phyloP scores from a whole-genome alignment of 2,797 vertebrate species.

The Menidia menidia region DNA sequence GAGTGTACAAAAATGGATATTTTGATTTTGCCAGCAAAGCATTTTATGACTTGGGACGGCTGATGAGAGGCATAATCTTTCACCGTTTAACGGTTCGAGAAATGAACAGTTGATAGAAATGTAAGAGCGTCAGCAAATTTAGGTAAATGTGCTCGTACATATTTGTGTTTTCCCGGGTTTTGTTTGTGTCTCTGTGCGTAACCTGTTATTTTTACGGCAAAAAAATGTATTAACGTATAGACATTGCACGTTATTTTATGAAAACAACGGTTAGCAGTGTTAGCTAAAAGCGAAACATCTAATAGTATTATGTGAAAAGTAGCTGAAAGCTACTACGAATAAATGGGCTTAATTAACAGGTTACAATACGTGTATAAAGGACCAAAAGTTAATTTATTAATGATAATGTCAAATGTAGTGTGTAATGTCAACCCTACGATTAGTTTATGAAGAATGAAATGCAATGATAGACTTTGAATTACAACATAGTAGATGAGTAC shows the following conservation, averaged over 20 bases:
- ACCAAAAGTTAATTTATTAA: no score
- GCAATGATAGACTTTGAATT: background rate
- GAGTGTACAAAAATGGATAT: constrained; percentile 46
- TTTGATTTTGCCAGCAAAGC: constrained; percentile 56
- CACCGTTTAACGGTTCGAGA: constrained; percentile 13
- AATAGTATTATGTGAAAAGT: background rate
- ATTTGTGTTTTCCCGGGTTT: no score
- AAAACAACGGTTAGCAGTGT: background rate
- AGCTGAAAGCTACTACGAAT: background rate
- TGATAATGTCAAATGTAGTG: no score
- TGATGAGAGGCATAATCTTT: constrained; percentile 46
- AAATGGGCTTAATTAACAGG: background rate
- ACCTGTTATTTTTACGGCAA: no score
- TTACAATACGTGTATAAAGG: no score
- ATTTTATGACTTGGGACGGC: constrained; percentile 48
- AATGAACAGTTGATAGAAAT: background rate
- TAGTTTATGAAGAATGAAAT: background rate
- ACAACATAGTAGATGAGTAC: background rate
- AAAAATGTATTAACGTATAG: background rate
- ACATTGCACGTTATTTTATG: constrained; percentile 12
- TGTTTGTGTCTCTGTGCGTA: background rate
- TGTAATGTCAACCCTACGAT: background rate
- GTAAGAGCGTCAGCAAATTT: background rate
- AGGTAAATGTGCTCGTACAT: background rate
- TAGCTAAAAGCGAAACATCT: background rate